Evolutionary conservation across 2,797 vertebrate species (phyloP).

Genomic region (Synaphobranchus kaupii): DNA sequence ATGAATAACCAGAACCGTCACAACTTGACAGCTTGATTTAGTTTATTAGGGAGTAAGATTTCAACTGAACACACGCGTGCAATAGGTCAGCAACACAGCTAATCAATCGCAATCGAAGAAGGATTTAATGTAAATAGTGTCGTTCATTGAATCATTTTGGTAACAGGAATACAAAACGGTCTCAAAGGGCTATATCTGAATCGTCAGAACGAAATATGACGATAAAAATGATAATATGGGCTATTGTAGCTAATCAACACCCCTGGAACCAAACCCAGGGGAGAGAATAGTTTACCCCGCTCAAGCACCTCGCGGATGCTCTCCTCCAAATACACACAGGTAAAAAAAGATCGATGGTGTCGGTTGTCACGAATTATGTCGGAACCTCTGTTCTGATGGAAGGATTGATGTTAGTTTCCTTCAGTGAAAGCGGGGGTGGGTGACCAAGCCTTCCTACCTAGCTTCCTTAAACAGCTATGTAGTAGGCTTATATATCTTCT

Average conservation of each 20-base stretch:
- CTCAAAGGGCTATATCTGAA: not conserved
- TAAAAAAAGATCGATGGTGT: not conserved
- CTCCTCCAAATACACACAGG: not conserved
- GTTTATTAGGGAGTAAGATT: too few species aligned
- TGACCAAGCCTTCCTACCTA: not conserved
- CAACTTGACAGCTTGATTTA: not conserved
- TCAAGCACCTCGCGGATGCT: not conserved
- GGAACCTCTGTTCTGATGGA: constrained; percentile 6
- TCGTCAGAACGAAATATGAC: not conserved
- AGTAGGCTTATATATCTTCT: not conserved
- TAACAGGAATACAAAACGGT: not conserved
- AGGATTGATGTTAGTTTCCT: constrained; percentile 2
- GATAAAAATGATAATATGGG: not conserved
- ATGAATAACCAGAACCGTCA: not conserved
- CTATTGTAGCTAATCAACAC: not conserved
- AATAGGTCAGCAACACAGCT: not conserved
- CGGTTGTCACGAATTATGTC: not conserved
- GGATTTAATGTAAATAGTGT: not conserved
- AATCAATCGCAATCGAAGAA: not conserved
- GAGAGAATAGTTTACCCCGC: constrained; percentile 12
- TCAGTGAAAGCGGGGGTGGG: not conserved
- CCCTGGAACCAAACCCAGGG: not conserved
- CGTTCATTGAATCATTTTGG: not conserved
- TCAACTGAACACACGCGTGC: not conserved
- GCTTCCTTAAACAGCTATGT: not conserved